Base-by-base conservation (phyloP, 2,888 invertebrate species). In the Pegoplata infirma region DNA sequence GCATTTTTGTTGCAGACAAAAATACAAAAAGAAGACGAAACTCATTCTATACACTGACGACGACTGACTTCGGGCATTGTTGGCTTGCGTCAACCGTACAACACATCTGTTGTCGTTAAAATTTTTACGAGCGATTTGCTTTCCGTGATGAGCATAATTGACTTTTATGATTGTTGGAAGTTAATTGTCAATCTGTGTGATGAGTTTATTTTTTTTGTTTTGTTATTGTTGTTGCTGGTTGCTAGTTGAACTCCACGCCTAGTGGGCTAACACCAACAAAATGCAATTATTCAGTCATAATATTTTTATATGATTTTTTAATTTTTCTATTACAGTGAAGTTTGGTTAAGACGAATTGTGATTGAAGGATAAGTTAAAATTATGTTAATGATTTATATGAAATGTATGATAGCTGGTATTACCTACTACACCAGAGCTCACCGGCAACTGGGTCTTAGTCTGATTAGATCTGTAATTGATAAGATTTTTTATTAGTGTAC, bases 111-210 rank as follows among this genome's bases (percentile, higher is more conserved):
- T 74, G 76, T 56, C 68, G 74, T 78, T 69, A 80, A 76, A n/a
- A 72, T 44, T 80, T 82, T 82, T 81, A 82, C 78, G 82, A 83
- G 69, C 72, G 80, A 81, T 81, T 82, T 82, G 75, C 72, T 79
- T 76, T 80, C 74, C 81, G 81, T 83, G 82, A 81, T 83, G 82
- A 76, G 82, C 82, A 83, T 82, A 83, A 83, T 81, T 83, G 83
- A 81, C 81, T 82, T 82, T 82, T 81, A 82, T 75, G 81, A 80
- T 80, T 75, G 76, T 58, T 64, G 63, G 64, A 71, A 80, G 80
- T 81, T 81, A 81, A 82, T 83, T 81, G 80, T 81, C 82, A 82
- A 82, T 80, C 76, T 82, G 81, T 77, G 23, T 69, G 49, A 64
- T 58, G 55, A 63, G 49, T 68, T 63, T 28, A 44, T 73, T 73